Percentiles rank a stretch among this genome's conserved stretches.
These are phyloP conservation scores for Orthosia gothica DNA, from an alignment of 2,888 invertebrate genomes.

Conservation along the genomic window DNA sequence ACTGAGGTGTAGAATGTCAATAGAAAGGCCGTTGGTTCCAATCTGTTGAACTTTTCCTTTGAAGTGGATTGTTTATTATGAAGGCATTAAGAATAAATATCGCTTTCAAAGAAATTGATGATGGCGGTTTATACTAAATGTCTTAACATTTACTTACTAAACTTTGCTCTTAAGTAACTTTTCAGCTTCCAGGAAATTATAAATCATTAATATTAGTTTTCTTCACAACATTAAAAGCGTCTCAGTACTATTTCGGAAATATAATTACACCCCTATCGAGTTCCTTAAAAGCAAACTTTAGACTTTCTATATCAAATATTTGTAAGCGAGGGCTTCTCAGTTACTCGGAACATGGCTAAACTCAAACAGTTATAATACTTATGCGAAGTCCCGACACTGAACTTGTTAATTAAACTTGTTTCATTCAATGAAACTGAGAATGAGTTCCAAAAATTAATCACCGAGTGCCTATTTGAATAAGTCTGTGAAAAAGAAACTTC, in stretches of 20 bases:
- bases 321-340: constrained; percentile 48
- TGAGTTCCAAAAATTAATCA: constrained; percentile 88
- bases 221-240: constrained; percentile 43
- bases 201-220: constrained; percentile 46
- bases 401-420: constrained; percentile 89
- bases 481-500: constrained; percentile 84
- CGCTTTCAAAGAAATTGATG: constrained; percentile 19
- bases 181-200: constrained; percentile 16
- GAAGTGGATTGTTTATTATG: constrained; percentile 1
- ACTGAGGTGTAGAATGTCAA: constrained; percentile 1
- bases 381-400: constrained; percentile 76
- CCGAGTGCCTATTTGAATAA: constrained; percentile 82
- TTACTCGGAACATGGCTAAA: constrained; percentile 57
- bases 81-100: neutral
- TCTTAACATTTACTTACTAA: constrained; percentile 19
- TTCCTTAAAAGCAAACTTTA: constrained; percentile 53
- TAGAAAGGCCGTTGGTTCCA: constrained; percentile 21
- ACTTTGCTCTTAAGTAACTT: constrained; percentile 44
- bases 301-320: constrained; percentile 50
- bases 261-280: constrained; percentile 49
- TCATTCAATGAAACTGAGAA: constrained; percentile 87
- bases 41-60: constrained; percentile 3
- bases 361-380: constrained; percentile 74
- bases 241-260: constrained; percentile 24
- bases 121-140: constrained; percentile 10